phyloP scores from a whole-genome alignment of 2,888 invertebrate species.

The Orchesellides sinensis region DNA sequence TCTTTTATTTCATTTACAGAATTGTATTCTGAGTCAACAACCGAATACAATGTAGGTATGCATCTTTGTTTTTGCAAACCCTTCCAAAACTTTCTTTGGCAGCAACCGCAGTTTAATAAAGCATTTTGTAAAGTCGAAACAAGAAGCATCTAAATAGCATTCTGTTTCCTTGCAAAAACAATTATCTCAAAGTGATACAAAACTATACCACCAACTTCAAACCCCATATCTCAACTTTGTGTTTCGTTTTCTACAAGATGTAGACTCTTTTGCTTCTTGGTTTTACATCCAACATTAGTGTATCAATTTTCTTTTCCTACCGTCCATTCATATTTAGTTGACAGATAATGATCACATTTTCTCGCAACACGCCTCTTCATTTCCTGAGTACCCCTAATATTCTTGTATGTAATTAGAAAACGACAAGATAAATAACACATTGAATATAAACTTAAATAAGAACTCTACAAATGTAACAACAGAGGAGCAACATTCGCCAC shows the following conservation, averaged over 20 bases:
- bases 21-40: constrained; percentile 15
- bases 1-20: background rate
- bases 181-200: constrained; percentile 31
- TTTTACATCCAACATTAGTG: background rate
- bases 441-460: background rate
- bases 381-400: constrained; percentile 24
- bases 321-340: constrained; percentile 24
- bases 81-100: too few relatives aligned
- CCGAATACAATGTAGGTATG: too few relatives aligned
- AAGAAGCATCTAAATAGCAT: constrained; percentile 27
- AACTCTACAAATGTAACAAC: background rate
- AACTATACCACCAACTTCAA: background rate
- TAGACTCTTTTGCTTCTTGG: background rate
- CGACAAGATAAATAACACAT: constrained; percentile 51
- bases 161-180: background rate
- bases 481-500: background rate
- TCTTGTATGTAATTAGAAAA: constrained; percentile 54
- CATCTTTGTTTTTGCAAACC: background rate
- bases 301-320: constrained; percentile 40
- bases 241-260: too few relatives aligned
- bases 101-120: background rate
- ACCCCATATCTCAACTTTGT: too few relatives aligned
- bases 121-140: background rate
- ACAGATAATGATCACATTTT: constrained; percentile 58
- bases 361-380: constrained; percentile 45